Percentiles rank a stretch among this genome's conserved stretches.
These are phyloP conservation scores for Carassius auratus DNA, from an alignment of 2,113 vertebrate genomes.

Conservation along the genomic window DNA sequence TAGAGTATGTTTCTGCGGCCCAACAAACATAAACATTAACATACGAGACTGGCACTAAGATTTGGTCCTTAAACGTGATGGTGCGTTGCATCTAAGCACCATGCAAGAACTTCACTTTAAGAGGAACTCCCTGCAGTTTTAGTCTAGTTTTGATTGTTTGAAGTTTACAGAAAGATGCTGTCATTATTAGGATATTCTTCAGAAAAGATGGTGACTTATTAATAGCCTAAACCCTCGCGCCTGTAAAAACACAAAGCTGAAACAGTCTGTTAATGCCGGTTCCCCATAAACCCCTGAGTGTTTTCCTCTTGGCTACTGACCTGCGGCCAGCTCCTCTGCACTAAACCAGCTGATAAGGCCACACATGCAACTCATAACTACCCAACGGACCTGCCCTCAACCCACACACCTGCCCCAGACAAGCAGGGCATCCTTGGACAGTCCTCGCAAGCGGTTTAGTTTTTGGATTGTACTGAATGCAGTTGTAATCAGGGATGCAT, in stretches of 20 bases:
- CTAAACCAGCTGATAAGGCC: slow-evolving; percentile 40
- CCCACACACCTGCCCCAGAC: slow-evolving; percentile 50
- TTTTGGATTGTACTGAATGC: slow-evolving; percentile 49
- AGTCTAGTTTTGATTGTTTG: not conserved
- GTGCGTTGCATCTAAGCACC: slow-evolving; percentile 49
- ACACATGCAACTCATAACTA: slow-evolving; percentile 29
- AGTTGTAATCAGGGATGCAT: slow-evolving; percentile 57
- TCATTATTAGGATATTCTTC: not conserved
- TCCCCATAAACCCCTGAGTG: slow-evolving; percentile 53
- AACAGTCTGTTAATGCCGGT: not conserved
- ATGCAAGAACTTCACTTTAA: slow-evolving; percentile 4
- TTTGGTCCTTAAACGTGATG: slow-evolving; percentile 48
- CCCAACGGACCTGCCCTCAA: slow-evolving; percentile 42
- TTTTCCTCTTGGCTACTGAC: slow-evolving; percentile 43
- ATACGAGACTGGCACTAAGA: slow-evolving; percentile 32
- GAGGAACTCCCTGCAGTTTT: slow-evolving; percentile 9
- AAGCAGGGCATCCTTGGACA: slow-evolving; percentile 63
- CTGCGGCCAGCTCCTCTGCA: not conserved
- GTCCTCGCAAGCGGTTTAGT: slow-evolving; percentile 46
- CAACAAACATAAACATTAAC: not conserved
- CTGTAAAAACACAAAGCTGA: not conserved
- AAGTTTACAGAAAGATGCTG: not conserved
- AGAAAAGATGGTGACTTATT: not conserved
- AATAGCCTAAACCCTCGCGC: slow-evolving; percentile 6
- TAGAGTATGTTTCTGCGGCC: slow-evolving; percentile 21